Conservation (phyloP, 2,888 invertebrate species). For the Aporophyla lueneburgensis region DNA sequence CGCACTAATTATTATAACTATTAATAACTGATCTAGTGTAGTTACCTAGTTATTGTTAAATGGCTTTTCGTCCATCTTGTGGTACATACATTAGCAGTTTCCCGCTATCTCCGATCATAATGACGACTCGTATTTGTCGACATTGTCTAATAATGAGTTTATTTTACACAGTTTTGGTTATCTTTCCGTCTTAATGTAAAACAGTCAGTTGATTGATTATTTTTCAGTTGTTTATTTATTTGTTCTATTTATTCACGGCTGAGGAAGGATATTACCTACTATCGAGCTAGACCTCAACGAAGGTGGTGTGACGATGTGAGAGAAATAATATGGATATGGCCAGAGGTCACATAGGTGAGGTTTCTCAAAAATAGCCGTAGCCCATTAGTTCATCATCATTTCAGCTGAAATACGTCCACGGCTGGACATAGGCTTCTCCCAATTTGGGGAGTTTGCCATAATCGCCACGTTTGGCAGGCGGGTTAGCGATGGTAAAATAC, state of each 20-base stretch:
- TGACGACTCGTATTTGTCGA: constrained; percentile 65
- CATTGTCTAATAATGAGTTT: constrained; percentile 77
- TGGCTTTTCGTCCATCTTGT: constrained; percentile 54
- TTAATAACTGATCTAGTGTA: constrained; percentile 76
- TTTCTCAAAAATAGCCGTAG: neutral
- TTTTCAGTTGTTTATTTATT: constrained; percentile 7
- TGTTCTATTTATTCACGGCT: constrained; percentile 11
- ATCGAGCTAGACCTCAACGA: neutral
- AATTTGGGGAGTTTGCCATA: no score
- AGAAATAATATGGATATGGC: neutral
- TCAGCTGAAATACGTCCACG: no score
- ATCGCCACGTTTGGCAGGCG: no score
- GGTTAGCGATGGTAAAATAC: no score
- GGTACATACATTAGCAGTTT: constrained; percentile 54
- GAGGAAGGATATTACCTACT: no score
- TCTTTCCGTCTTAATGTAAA: constrained; percentile 35
- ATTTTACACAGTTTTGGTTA: constrained; percentile 33
- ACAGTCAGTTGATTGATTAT: constrained; percentile 28
- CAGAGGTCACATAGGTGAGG: no score
- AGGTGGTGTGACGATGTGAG: neutral
- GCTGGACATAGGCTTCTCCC: no score
- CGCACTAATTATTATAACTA: constrained; percentile 77
- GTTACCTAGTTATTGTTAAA: constrained; percentile 78
- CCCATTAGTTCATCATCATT: no score
- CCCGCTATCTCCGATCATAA: constrained; percentile 44